Base-by-base conservation (phyloP, 23 tunicate species). In the Oikopleura dioica region DNA sequence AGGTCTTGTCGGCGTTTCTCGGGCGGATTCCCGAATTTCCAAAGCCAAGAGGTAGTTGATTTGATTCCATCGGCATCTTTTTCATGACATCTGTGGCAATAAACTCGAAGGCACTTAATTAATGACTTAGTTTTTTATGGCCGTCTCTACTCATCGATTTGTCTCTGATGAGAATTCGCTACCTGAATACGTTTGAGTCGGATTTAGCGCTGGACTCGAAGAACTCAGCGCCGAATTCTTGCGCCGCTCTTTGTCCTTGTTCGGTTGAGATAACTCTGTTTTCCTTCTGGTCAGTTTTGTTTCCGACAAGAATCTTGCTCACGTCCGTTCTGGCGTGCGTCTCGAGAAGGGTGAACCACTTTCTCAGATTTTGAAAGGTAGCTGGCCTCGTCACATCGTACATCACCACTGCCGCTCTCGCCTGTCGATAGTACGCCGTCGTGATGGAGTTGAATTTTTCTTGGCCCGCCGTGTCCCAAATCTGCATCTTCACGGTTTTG, bases 401-500 rank as follows among this genome's bases (percentile, higher is more conserved):
- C 38, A 88, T 63, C 37, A 88, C 50, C 24, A 88, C 36, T 21
- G 84, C 50, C 35, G 87, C 95, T n/a, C 84, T 59, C 0, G 95
- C 95, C 36, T 82, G 79, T 76, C 95, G 67, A 51, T 88, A 88
- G 51, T 88, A 88, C 26, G 95, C 95, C 33, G 95, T 88, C 38
- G 95, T 88, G 37, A 88, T 88, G 69, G 87, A 81, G 85, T 88
- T 84, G 51, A 88, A 88, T 80, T 87, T 68, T 76, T 88, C 95
- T 67, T 88, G 95, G n/a, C 95, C 95, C 0, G 95, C 95, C 21
- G 95, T 88, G 77, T 88, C 95, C 95, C 95, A 88, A 58, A 88
- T 88, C 68, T 88, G 95, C 32, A 88, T 68, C 26, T 87, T 68
- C 30, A 88, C 76, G 16, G 76, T 38, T 51, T 55, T 58, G 29